phyloP scores from a whole-genome alignment of 2,797 vertebrate genomes.

The Ptychobarbus kaznakovi region DNA sequence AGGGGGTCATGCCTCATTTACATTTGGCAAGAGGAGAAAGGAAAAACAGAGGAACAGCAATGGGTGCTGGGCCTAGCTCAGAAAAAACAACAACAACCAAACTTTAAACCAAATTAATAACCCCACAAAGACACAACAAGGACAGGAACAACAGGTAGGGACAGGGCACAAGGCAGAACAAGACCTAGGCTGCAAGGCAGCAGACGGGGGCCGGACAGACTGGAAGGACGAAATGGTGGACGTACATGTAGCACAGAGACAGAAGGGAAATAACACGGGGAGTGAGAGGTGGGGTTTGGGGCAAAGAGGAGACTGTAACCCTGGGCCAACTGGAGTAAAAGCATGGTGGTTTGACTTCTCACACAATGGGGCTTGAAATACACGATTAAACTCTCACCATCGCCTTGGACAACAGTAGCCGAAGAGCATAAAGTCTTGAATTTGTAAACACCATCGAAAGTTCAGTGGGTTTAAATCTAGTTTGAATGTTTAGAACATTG shows the following conservation, averaged over 20 bases:
- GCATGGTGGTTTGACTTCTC: slow-evolving; percentile 76
- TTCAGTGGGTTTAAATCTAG: background rate
- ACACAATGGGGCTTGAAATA: slow-evolving; percentile 84
- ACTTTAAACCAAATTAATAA: slow-evolving; percentile 61
- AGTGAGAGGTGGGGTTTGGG: slow-evolving; percentile 65
- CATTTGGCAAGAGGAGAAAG: slow-evolving; percentile 58
- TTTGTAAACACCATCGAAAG: background rate
- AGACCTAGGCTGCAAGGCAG: slow-evolving; percentile 79
- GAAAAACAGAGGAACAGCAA: slow-evolving; percentile 53
- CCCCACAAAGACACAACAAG: slow-evolving; percentile 61
- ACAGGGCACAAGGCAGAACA: slow-evolving; percentile 61
- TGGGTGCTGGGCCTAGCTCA: slow-evolving; percentile 70
- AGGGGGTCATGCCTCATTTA: slow-evolving; percentile 51
- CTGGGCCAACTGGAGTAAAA: slow-evolving; percentile 66
- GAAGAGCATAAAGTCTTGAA: background rate
- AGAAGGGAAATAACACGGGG: slow-evolving; percentile 48
- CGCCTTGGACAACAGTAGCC: background rate
- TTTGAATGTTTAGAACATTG: background rate
- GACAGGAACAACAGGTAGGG: slow-evolving; percentile 63
- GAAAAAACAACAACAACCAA: slow-evolving; percentile 59
- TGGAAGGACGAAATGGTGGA: slow-evolving; percentile 78
- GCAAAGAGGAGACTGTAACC: slow-evolving; percentile 74
- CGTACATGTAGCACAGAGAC: slow-evolving; percentile 79
- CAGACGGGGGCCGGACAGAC: slow-evolving; percentile 77
- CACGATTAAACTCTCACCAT: slow-evolving; percentile 65